Conservation (phyloP, 2,113 vertebrate species). For the Scomber japonicus region DNA sequence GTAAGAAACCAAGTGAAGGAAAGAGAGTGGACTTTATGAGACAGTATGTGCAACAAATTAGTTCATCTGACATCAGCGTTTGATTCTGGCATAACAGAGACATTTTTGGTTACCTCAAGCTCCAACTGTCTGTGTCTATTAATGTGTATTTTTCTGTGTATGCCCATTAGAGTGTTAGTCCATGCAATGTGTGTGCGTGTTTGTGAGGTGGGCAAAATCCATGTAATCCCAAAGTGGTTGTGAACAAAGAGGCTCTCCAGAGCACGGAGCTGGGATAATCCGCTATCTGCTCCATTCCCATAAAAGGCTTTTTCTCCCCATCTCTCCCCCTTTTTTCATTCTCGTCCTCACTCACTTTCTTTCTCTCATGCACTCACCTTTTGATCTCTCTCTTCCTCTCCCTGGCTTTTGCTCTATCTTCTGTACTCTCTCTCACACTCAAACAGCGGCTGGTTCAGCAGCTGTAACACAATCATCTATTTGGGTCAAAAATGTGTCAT, state of each 20-base stretch:
- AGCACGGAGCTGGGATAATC: conserved; percentile 81
- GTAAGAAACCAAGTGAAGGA: conserved; percentile 73
- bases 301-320: conserved; percentile 74
- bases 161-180: not conserved
- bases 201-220: conserved; percentile 69
- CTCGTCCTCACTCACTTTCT: conserved; percentile 54
- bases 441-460: conserved; percentile 26
- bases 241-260: conserved; percentile 82
- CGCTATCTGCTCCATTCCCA: conserved; percentile 66
- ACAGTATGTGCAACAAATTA: not conserved
- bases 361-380: conserved; percentile 47
- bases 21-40: accelerated
- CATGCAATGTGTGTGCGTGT: not conserved
- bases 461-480: conserved; percentile 54
- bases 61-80: not conserved
- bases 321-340: conserved; percentile 53
- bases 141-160: conserved; percentile 17
- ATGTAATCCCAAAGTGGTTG: conserved; percentile 81
- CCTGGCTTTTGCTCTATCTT: not conserved
- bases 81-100: not conserved
- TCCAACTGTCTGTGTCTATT: conserved; percentile 12
- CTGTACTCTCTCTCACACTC: not conserved
- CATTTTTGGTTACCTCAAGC: not conserved
- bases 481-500: conserved; percentile 46
- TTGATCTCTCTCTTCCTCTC: conserved; percentile 47